Conservation (phyloP, 2,797 vertebrate genomes). For the Urosaurus nigricauda region DNA sequence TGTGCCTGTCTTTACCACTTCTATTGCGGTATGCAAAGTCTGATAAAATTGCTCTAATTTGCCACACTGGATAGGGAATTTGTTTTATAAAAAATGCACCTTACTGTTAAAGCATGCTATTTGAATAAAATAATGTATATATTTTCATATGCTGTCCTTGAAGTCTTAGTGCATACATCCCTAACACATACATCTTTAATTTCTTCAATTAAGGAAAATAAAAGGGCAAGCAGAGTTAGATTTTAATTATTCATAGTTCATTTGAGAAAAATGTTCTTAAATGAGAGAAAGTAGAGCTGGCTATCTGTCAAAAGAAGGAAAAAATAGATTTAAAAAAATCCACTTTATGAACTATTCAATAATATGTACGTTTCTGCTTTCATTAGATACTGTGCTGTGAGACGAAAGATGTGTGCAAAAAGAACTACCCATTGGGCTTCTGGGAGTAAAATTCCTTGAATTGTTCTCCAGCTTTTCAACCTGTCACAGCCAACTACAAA, state of each 20-base stretch:
- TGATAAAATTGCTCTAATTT: slow-evolving; percentile 72
- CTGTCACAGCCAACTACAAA: not conserved
- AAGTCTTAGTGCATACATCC: slow-evolving; percentile 79
- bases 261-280: slow-evolving; percentile 83
- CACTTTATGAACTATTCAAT: slow-evolving; percentile 57
- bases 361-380: slow-evolving; percentile 55
- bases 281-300: slow-evolving; percentile 74
- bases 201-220: slow-evolving; percentile 83
- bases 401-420: slow-evolving; percentile 41
- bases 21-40: not conserved
- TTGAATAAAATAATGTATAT: slow-evolving; percentile 77
- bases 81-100: slow-evolving; percentile 38
- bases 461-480: slow-evolving; percentile 2
- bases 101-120: slow-evolving; percentile 69
- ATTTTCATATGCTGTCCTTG: slow-evolving; percentile 76
- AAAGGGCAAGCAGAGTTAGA: slow-evolving; percentile 79
- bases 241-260: slow-evolving; percentile 85
- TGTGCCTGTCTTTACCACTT: not conserved
- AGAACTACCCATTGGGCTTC: slow-evolving; percentile 13
- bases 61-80: slow-evolving; percentile 64
- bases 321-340: slow-evolving; percentile 61
- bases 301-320: slow-evolving; percentile 70
- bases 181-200: slow-evolving; percentile 84
- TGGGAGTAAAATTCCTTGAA: slow-evolving; percentile 6
- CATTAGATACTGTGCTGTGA: slow-evolving; percentile 20